These are phyloP conservation scores for Spilogale gracilis DNA, from an alignment of 2,113 vertebrate species.

Conservation along the genomic window DNA sequence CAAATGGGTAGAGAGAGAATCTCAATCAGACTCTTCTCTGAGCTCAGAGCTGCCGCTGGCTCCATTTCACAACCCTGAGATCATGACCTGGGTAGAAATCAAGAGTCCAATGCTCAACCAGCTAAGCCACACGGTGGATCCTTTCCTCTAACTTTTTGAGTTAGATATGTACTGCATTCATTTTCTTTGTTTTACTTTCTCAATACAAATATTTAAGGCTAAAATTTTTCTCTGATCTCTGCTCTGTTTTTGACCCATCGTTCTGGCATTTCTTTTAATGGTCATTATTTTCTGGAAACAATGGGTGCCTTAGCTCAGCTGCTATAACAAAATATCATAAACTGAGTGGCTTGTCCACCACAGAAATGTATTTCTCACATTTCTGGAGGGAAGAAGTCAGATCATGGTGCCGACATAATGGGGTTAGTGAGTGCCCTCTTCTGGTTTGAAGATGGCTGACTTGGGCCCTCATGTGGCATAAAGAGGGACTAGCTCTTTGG, in stretches of 20 bases:
- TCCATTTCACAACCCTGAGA: background rate
- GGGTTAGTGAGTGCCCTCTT: background rate
- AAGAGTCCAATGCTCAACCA: background rate
- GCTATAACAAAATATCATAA: conserved; percentile 1
- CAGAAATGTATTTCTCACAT: background rate
- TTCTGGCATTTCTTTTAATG: conserved; percentile 36
- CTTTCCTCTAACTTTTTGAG: background rate
- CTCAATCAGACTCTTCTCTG: too few species aligned
- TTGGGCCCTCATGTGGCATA: background rate
- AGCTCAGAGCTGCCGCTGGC: background rate
- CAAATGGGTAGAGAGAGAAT: background rate
- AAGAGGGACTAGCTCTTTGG: background rate
- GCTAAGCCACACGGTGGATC: background rate
- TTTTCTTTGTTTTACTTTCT: conserved; percentile 25
- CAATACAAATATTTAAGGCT: conserved; percentile 6
- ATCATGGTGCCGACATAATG: background rate
- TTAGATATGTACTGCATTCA: background rate
- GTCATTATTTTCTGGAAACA: conserved; percentile 16
- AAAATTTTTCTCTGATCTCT: background rate
- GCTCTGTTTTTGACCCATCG: background rate
- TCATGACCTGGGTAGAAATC: background rate
- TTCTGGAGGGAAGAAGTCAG: background rate
- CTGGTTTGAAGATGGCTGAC: background rate
- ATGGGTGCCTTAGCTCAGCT: background rate
- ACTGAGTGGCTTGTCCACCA: background rate